Conservation (phyloP, 2,888 invertebrate species). For the Thera obeliscata region DNA sequence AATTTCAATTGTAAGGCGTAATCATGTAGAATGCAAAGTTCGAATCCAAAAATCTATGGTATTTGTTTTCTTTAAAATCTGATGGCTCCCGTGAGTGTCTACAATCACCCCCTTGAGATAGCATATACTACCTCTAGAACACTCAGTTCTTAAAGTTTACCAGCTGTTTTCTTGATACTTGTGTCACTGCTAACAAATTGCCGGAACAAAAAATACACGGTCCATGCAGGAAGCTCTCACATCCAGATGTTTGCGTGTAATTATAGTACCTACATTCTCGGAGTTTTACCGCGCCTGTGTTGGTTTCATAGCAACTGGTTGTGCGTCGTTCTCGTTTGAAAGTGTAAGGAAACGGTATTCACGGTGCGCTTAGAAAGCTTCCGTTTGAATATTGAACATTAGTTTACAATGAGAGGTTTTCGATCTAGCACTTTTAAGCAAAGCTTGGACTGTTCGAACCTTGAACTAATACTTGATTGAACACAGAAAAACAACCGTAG, state of each 20-base stretch:
- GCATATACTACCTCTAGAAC: neutral
- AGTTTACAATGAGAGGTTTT: neutral
- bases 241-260: constrained; percentile 38
- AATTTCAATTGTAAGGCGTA: too few relatives aligned
- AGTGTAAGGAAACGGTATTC: constrained; percentile 16
- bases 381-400: constrained; percentile 1
- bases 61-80: too few relatives aligned
- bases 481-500: too few relatives aligned
- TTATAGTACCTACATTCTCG: constrained; percentile 33
- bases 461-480: too few relatives aligned
- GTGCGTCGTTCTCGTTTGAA: constrained; percentile 18
- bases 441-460: too few relatives aligned
- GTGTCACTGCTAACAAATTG: constrained; percentile 19
- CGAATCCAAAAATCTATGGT: too few relatives aligned
- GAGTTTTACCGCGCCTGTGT: constrained; percentile 27
- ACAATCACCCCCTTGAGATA: too few relatives aligned
- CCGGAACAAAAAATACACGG: constrained; percentile 37
- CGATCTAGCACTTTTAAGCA: too few relatives aligned
- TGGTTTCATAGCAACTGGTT: constrained; percentile 34
- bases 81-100: too few relatives aligned
- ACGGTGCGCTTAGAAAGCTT: neutral
- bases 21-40: too few relatives aligned
- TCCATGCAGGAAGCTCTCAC: constrained; percentile 33
- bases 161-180: neutral
- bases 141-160: neutral